Percentiles rank a stretch among this genome's conserved stretches.
phyloP scores from a whole-genome alignment of 2,113 vertebrate genomes.

The Platycercus adscitus region DNA sequence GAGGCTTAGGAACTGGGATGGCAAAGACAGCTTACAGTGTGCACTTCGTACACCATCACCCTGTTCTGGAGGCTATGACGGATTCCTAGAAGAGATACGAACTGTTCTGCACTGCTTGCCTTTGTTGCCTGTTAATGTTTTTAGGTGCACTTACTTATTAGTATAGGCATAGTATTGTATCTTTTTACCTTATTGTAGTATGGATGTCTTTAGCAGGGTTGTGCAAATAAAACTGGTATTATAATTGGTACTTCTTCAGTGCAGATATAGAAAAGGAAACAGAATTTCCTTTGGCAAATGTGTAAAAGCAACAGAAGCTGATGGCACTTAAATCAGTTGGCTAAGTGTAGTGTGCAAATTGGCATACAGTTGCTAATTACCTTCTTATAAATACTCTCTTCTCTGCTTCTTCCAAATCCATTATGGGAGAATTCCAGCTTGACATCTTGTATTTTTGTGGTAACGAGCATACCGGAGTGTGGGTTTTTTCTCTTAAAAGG shows the following conservation, averaged over 20 bases:
- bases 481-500: not conserved
- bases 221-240: not conserved
- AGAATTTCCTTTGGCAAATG: not conserved
- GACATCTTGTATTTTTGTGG: not conserved
- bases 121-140: not conserved
- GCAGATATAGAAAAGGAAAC: not conserved
- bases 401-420: not conserved
- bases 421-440: not conserved
- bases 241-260: not conserved
- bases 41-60: not conserved
- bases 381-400: not conserved
- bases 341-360: not conserved
- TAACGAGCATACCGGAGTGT: not conserved
- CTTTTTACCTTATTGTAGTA: not conserved
- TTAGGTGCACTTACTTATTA: not conserved
- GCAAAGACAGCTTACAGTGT: not conserved
- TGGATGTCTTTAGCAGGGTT: not conserved
- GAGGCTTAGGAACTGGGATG: not conserved
- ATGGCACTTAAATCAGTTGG: not conserved
- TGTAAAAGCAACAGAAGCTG: not conserved
- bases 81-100: accelerated
- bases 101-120: not conserved
- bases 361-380: not conserved
- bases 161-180: accelerated
- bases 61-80: not conserved